These are phyloP conservation scores for Ceratosolen fusciceps DNA, from an alignment of 1,140 invertebrate species.

Conservation along the genomic window DNA sequence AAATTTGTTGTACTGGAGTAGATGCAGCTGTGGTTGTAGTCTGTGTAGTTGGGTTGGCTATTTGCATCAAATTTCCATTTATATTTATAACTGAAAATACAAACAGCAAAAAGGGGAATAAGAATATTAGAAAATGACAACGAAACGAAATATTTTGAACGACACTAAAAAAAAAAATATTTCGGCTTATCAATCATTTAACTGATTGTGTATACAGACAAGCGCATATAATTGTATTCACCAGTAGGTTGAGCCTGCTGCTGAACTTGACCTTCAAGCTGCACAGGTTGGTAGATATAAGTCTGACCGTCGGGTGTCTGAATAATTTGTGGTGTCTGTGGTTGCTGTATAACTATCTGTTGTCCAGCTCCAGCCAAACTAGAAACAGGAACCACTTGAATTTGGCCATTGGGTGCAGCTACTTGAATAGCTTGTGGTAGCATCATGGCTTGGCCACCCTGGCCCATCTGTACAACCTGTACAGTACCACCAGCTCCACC, in stretches of 20 bases:
- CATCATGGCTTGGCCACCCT: slow-evolving; percentile 71
- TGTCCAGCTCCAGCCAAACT: slow-evolving; percentile 73
- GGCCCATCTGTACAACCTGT: slow-evolving; percentile 72
- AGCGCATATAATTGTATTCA: slow-evolving; percentile 56
- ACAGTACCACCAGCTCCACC: slow-evolving; percentile 67
- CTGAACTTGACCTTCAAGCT: slow-evolving; percentile 75
- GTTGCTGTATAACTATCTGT: slow-evolving; percentile 75
- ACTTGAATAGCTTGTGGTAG: slow-evolving; percentile 77
- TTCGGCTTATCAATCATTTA: background rate
- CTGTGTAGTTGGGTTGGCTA: slow-evolving; percentile 71
- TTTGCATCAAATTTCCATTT: slow-evolving; percentile 81
- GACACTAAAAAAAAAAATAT: no score
- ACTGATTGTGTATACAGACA: no score
- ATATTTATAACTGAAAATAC: slow-evolving; percentile 77
- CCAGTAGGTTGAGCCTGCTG: slow-evolving; percentile 76
- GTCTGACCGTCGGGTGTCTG: slow-evolving; percentile 95
- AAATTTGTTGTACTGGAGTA: slow-evolving; percentile 69
- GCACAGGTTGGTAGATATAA: slow-evolving; percentile 89
- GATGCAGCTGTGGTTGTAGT: slow-evolving; percentile 71
- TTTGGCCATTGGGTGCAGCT: slow-evolving; percentile 75
- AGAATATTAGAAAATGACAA: background rate
- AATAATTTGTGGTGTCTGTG: slow-evolving; percentile 85
- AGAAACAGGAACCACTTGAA: slow-evolving; percentile 77
- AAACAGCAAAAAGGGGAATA: background rate
- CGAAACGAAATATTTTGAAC: background rate